Percentiles rank a stretch among this genome's conserved stretches.
Conservation (phyloP, 2,797 vertebrate species). For the Lophotriccus pileatus region DNA sequence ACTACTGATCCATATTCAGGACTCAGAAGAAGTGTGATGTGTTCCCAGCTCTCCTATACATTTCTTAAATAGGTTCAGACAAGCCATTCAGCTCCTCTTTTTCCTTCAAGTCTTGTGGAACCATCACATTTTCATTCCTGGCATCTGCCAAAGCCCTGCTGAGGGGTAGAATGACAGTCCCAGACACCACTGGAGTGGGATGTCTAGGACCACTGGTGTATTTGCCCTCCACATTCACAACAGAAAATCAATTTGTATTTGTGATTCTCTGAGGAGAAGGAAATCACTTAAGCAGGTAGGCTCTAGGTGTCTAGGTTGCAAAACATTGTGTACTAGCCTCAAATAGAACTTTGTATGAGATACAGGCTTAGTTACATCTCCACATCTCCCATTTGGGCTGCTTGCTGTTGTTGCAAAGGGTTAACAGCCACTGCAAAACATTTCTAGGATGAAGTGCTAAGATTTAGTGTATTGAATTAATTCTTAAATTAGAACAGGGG, state of each 20-base stretch:
- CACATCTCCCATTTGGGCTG: not conserved
- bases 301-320: not conserved
- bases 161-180: not conserved
- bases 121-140: not conserved
- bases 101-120: not conserved
- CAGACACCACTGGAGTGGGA: not conserved
- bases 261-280: not conserved
- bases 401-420: conserved; percentile 13
- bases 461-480: conserved; percentile 64
- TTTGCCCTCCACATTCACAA: not conserved
- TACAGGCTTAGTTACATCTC: not conserved
- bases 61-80: not conserved
- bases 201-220: not conserved
- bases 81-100: not conserved
- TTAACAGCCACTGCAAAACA: conserved; percentile 50
- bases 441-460: conserved; percentile 58
- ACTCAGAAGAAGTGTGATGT: rapidly evolving
- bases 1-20: rapidly evolving
- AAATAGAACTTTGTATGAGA: not conserved
- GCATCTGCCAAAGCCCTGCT: rapidly evolving
- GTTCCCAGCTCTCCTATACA: not conserved
- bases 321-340: not conserved
- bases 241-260: not conserved
- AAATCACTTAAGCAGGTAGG: not conserved
- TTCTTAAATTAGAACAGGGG: conserved; percentile 67